Evolutionary conservation across 2,113 vertebrate genomes (phyloP), one percentile per base, ranked within the genome.

Genomic region (Mustela nigripes): DNA sequence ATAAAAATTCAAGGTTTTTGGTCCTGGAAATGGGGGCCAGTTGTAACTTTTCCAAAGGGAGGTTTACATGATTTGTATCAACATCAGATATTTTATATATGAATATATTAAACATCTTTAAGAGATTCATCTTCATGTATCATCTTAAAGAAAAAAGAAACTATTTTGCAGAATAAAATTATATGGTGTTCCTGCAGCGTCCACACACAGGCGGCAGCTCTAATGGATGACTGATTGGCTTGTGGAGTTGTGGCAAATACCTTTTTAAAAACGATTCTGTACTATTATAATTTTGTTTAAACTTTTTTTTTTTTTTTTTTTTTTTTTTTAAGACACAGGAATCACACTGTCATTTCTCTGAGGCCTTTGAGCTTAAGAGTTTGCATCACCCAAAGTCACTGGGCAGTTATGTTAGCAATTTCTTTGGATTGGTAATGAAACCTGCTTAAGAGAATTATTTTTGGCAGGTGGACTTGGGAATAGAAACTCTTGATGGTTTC

Each of bases 11-110:
- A 97, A 98, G 98, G 97, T 94, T 98, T 99, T 97, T 98, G 98
- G 98, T 98, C 98, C 98, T 97, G 96, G 97, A 98, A 96, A 81
- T 97, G 56, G 89, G 96, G 98, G 96, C 98, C 97, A 97, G 95
- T 97, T 97, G 96, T 91, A 98, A 98, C 98, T 98, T 98, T 99
- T 99, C 96, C 98, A 98, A 98, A 96, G 95, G 98, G 97, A 98
- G 94, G 90, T 98, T 98, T 98, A 98, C 97, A 91, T 98, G 67
- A 98, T 99, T 99, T 99, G 89, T 99, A 99, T 97, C 96, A 97
- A 98, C 98, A 98, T 98, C 98, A 98, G 97, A 95, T 98, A 98
- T 99, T 99, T 99, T 99, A 98, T 99, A 99, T 97, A 97, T 97
- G 91, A 98, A 91, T 98, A 98, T 97, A 98, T 97, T 98, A 97